Evolutionary conservation across 2,888 invertebrate genomes (phyloP), one percentile per base, ranked within the genome.

Genomic region (Folsomia candida): DNA sequence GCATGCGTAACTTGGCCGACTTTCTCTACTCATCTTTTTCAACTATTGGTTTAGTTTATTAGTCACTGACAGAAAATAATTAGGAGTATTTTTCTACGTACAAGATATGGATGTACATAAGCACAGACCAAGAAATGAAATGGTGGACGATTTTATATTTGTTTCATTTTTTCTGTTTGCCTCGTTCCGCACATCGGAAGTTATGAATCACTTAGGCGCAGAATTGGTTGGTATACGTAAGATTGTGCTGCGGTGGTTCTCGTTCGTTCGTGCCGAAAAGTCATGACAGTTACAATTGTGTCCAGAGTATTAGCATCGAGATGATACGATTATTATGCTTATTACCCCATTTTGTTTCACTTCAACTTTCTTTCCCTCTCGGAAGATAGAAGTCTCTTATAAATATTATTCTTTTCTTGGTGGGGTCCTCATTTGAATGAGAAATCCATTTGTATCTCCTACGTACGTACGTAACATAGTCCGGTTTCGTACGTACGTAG

Each of bases 101-200:
- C n/a, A n/a, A n/a, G n/a, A n/a, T n/a, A n/a, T n/a, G n/a, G n/a
- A n/a, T n/a, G n/a, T 14, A 37, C 37, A 37, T 37, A 37, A 37
- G 14, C 14, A 37, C 37, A 37, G 37, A 37, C 37, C 37, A 37
- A 37, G 37, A 37, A 37, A 4, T 4, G 14, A 14, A 37, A 14
- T 37, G 14, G 37, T 37, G 37, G 37, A 37, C 37, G 14, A 37
- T 9, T 9, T 4, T 9, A 37, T 37, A 37, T 37, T 37, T 37
- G 4, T 37, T 37, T 37, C 14, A 37, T 9, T 9, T 37, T 9
- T 37, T 37, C 6, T 37, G 37, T 37, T 37, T 37, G 4, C 4
- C 14, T 14, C 37, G 4, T 37, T 37, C 37, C 37, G 54, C 67
- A 68, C 71, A 64, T 71, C 67, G 68, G 71, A 68, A 67, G 63